Percentiles rank a stretch among this genome's conserved stretches.
Conservation (phyloP, 2,888 invertebrate species). For the Conomelus anceps region DNA sequence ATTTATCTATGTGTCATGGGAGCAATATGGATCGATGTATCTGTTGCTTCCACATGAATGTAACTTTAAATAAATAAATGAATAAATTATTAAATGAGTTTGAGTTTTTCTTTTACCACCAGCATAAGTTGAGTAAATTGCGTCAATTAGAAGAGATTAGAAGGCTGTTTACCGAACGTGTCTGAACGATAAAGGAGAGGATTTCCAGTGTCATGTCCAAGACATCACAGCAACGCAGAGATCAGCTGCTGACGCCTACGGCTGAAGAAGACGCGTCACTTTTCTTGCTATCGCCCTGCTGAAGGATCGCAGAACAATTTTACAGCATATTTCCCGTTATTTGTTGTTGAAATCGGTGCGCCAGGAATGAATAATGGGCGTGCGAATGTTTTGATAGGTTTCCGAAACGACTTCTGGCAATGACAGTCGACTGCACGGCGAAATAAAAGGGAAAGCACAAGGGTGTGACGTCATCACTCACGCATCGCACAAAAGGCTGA, state of each 20-base stretch:
- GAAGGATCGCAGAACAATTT: not conserved
- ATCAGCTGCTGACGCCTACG: not conserved
- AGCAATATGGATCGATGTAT: no score
- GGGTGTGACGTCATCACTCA: not conserved
- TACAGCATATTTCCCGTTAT: not conserved
- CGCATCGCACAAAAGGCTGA: not conserved
- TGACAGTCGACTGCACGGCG: no score
- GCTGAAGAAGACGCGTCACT: not conserved
- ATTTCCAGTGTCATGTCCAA: not conserved
- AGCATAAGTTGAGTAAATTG: not conserved
- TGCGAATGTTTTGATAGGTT: not conserved
- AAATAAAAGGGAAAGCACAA: not conserved
- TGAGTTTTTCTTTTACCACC: not conserved
- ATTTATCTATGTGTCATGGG: no score
- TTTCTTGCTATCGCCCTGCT: not conserved
- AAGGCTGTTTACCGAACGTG: not conserved
- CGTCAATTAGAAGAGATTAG: not conserved
- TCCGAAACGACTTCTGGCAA: not conserved
- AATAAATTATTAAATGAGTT: not conserved
- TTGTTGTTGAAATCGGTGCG: not conserved
- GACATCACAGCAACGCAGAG: not conserved
- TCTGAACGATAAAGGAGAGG: no score
- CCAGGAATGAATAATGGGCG: not conserved
- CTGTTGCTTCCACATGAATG: no score
- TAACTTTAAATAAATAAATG: no score